Percentiles rank a stretch among this genome's conserved stretches.
phyloP scores from a whole-genome alignment of 1,140 invertebrate genomes.

The Cryptotermes secundus region DNA sequence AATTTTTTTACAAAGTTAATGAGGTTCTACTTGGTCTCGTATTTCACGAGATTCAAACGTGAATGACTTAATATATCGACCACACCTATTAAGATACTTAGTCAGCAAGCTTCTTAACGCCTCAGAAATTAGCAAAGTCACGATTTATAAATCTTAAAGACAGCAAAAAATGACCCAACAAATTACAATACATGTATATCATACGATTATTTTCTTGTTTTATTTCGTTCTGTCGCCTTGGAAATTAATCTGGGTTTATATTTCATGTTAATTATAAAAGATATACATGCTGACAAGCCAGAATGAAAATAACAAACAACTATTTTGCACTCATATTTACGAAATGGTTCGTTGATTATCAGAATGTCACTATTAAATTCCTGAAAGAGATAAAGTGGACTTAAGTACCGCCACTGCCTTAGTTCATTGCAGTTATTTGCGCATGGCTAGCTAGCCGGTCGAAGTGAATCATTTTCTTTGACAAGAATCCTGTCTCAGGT shows the following conservation, averaged over 20 bases:
- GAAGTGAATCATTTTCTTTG: not conserved
- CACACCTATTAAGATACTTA: not conserved
- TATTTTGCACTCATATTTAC: not conserved
- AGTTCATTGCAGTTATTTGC: not conserved
- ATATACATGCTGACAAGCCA: not conserved
- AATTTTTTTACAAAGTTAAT: not conserved
- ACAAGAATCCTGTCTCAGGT: not conserved
- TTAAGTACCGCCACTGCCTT: not conserved
- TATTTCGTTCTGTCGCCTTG: not conserved
- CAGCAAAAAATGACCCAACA: not conserved
- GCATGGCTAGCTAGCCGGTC: not conserved
- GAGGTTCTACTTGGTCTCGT: not conserved
- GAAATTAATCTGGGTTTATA: not conserved
- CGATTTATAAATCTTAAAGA: not conserved
- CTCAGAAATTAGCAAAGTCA: not conserved
- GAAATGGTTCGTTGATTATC: not conserved
- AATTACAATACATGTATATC: too few species aligned
- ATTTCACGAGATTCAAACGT: not conserved
- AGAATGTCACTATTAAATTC: not conserved
- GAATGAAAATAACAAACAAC: not conserved
- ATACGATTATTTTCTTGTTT: too few species aligned
- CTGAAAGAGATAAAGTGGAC: not conserved
- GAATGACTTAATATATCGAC: not conserved
- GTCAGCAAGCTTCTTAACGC: not conserved
- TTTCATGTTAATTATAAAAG: not conserved